Conservation (phyloP, 2,113 vertebrate genomes). For the Symphodus melops region DNA sequence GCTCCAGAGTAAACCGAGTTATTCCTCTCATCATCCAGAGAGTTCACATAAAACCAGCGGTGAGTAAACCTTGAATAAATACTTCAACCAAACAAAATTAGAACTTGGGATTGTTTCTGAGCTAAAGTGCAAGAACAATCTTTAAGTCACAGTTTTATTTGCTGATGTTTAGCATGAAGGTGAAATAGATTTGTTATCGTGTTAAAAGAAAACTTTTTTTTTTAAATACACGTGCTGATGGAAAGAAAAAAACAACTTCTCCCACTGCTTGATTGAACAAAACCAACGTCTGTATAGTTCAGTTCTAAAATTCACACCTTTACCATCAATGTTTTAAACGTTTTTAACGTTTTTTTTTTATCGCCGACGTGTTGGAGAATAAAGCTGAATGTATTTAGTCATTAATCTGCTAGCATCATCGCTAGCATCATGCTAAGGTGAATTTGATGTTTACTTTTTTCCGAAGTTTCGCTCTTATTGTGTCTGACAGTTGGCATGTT, state of each 20-base stretch:
- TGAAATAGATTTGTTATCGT: too few species aligned
- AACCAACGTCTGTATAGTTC: too few species aligned
- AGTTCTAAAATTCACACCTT: too few species aligned
- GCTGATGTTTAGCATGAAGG: neutral
- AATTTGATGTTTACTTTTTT: neutral
- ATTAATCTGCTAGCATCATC: slow-evolving; percentile 32
- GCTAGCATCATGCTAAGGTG: neutral
- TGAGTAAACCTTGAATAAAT: slow-evolving; percentile 11
- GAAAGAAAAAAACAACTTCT: too few species aligned
- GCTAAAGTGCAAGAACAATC: neutral
- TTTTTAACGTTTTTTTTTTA: too few species aligned
- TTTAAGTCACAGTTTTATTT: neutral
- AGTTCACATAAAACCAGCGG: slow-evolving; percentile 1
- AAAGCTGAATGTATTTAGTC: too few species aligned
- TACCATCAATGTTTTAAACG: too few species aligned
- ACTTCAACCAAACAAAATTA: neutral
- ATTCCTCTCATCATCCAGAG: neutral
- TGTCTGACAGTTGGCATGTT: too few species aligned
- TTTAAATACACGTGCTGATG: too few species aligned
- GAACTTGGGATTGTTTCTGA: neutral
- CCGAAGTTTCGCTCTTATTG: too few species aligned
- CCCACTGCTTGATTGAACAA: neutral
- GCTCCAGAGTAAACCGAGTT: neutral
- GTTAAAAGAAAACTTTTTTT: too few species aligned
- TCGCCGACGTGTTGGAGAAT: too few species aligned